phyloP scores from a whole-genome alignment of 2,797 vertebrate genomes.

The Danio choprae region DNA sequence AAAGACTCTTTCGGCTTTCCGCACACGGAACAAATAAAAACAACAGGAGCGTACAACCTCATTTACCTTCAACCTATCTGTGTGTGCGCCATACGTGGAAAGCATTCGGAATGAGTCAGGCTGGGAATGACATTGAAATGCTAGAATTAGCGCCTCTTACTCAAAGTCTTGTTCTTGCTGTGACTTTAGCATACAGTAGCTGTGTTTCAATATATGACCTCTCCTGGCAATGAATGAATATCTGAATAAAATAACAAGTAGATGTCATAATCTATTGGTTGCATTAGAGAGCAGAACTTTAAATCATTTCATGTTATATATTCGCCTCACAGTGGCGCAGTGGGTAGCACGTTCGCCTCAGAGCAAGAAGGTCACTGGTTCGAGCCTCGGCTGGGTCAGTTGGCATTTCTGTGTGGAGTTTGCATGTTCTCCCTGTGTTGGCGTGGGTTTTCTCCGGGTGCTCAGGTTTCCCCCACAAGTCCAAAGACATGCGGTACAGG shows the following conservation, averaged over 20 bases:
- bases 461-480: too few species aligned
- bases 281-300: not conserved
- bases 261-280: not conserved
- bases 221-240: not conserved
- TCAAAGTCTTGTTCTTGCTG: not conserved
- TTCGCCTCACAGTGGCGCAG: too few species aligned
- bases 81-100: not conserved
- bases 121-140: not conserved
- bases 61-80: not conserved
- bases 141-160: not conserved
- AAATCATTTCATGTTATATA: too few species aligned
- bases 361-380: too few species aligned
- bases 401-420: too few species aligned
- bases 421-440: too few species aligned
- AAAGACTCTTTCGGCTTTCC: constrained; percentile 55
- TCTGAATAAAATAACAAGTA: not conserved
- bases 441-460: too few species aligned
- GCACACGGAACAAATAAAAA: not conserved
- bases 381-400: too few species aligned
- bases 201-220: not conserved
- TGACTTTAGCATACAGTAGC: not conserved
- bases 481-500: too few species aligned
- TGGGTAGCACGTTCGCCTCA: too few species aligned
- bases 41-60: not conserved
- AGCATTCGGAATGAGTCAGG: not conserved